Evolutionary conservation across 2,888 invertebrate genomes (phyloP).

Genomic region (Nemotelus nigrinus): DNA sequence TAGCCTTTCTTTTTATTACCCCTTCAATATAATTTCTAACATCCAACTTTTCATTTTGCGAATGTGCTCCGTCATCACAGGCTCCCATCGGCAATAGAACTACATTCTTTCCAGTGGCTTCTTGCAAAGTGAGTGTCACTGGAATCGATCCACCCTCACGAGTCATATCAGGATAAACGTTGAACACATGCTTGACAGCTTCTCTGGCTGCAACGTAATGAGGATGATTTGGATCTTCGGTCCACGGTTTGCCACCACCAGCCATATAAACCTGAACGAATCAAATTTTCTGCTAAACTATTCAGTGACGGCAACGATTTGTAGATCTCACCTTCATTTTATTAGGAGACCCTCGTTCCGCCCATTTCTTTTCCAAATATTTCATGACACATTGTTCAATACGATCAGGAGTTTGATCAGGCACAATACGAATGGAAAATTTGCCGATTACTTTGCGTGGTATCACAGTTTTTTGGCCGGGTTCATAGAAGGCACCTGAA

Average conservation of each 20-base stretch:
- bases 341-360: conserved; percentile 84
- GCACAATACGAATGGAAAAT: conserved; percentile 96
- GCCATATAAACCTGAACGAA: conserved; percentile 60
- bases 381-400: conserved; percentile 83
- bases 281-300: too few relatives aligned
- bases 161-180: conserved; percentile 89
- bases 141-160: conserved; percentile 89
- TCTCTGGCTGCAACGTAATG: conserved; percentile 89
- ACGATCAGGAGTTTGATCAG: conserved; percentile 86
- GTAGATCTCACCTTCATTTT: conserved; percentile 71
- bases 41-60: conserved; percentile 98
- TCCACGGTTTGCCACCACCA: conserved; percentile 87
- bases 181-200: conserved; percentile 86
- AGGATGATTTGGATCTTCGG: conserved; percentile 90
- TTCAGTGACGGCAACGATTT: background rate
- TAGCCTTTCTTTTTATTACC: conserved; percentile 66
- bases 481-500: conserved; percentile 83
- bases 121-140: conserved; percentile 78
- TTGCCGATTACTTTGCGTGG: conserved; percentile 94
- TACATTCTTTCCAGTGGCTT: conserved; percentile 92
- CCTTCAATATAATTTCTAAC: conserved; percentile 93
- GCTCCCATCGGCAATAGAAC: conserved; percentile 94
- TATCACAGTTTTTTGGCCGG: conserved; percentile 95
- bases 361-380: conserved; percentile 82
- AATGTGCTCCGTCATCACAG: conserved; percentile 95